phyloP scores from a whole-genome alignment of 2,888 invertebrate species.

The Chrysina gloriosa region DNA sequence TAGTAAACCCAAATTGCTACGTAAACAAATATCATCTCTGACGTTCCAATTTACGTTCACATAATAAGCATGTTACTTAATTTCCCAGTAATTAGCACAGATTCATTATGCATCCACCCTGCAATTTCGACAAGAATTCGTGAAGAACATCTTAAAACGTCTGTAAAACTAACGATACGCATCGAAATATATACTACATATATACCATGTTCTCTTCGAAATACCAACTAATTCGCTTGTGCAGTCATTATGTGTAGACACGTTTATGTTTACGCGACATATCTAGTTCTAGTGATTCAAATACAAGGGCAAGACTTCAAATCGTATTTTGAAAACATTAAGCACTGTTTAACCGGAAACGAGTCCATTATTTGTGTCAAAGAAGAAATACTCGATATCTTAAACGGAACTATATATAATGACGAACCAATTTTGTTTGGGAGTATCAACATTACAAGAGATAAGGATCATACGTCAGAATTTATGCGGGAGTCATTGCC shows the following conservation, averaged over 20 bases:
- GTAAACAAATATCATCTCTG: conserved; percentile 5
- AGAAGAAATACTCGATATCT: conserved; percentile 59
- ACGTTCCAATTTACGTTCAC: background rate
- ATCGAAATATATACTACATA: conserved; percentile 47
- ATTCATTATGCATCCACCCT: conserved; percentile 2
- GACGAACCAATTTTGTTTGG: conserved; percentile 61
- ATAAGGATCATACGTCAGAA: conserved; percentile 59
- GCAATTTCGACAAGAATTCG: conserved; percentile 49
- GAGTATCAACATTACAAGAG: conserved; percentile 59
- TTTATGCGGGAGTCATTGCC: conserved; percentile 66
- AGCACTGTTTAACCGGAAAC: conserved; percentile 57
- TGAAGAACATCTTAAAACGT: conserved; percentile 50
- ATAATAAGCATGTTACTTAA: background rate
- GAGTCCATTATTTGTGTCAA: conserved; percentile 64
- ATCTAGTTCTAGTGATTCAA: background rate
- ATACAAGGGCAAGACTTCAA: background rate
- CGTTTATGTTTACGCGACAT: background rate
- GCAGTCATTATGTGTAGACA: conserved; percentile 6
- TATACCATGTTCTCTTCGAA: conserved; percentile 42
- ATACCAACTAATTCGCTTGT: background rate
- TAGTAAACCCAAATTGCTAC: background rate
- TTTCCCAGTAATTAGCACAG: conserved; percentile 17
- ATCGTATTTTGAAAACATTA: conserved; percentile 11
- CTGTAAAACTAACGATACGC: conserved; percentile 50
- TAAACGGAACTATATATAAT: conserved; percentile 64